A percentile compares a stretch with the other conserved stretches of the same genome.
Evolutionary conservation across 2,888 invertebrate genomes (phyloP).

Genomic region (Pachymerium ferrugineum): DNA sequence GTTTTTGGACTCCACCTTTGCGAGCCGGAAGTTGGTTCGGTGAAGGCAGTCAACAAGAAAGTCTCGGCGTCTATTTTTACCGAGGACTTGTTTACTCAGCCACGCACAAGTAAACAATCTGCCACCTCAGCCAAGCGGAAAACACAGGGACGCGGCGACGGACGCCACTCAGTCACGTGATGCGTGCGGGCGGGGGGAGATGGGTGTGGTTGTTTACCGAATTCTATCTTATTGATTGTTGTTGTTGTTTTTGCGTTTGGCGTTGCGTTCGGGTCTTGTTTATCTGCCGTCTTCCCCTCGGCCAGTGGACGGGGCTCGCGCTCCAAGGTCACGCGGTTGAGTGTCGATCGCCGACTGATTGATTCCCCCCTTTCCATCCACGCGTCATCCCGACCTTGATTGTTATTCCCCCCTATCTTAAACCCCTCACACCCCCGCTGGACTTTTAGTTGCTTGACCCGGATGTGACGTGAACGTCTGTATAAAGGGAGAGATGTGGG

Average conservation of each 20-base stretch:
- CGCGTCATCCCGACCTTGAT: background rate
- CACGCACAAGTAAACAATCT: constrained; percentile 26
- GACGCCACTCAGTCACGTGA: constrained; percentile 6
- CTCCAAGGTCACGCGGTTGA: constrained; percentile 13
- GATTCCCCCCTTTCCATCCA: background rate
- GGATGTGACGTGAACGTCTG: constrained; percentile 11
- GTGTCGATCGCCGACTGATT: constrained; percentile 18
- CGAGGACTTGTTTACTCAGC: constrained; percentile 28
- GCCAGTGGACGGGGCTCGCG: background rate
- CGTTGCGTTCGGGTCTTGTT: constrained; percentile 1
- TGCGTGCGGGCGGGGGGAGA: background rate
- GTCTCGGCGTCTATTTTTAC: constrained; percentile 28
- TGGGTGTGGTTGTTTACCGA: constrained; percentile 23
- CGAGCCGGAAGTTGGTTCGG: background rate
- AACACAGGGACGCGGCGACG: constrained; percentile 16
- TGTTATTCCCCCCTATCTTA: background rate
- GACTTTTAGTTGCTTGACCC: constrained; percentile 1
- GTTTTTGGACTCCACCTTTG: background rate
- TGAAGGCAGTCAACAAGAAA: background rate
- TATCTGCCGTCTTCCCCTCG: constrained; percentile 18
- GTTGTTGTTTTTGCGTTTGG: constrained; percentile 17
- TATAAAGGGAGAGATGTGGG: background rate
- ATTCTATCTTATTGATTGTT: constrained; percentile 18
- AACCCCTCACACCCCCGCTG: background rate
- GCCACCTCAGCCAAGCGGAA: constrained; percentile 28